phyloP scores from a whole-genome alignment of 2,113 vertebrate species.

The Podilymbus podiceps region DNA sequence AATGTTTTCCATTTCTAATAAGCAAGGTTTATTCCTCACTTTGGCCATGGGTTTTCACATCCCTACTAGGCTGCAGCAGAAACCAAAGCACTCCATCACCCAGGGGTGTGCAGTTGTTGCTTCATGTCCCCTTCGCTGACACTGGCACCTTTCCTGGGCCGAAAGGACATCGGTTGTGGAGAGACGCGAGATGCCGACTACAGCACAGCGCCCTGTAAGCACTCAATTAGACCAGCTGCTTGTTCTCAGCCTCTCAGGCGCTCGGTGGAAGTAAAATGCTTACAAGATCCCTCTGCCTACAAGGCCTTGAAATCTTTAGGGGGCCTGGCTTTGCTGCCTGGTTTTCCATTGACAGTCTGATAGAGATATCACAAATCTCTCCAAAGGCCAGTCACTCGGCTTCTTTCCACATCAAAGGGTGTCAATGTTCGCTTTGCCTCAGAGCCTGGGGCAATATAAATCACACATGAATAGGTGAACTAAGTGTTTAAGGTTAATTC shows the following conservation, averaged over 20 bases:
- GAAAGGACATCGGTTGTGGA: background rate
- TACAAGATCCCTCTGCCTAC: background rate
- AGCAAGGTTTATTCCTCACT: background rate
- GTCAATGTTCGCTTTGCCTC: slow-evolving; percentile 28
- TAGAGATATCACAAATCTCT: slow-evolving; percentile 67
- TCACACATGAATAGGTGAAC: slow-evolving; percentile 41
- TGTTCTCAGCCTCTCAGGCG: background rate
- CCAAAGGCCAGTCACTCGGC: slow-evolving; percentile 51
- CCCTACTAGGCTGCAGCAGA: background rate
- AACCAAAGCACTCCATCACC: background rate
- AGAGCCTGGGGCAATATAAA: slow-evolving; percentile 38
- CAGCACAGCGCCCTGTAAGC: background rate
- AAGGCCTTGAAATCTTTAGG: slow-evolving; percentile 38
- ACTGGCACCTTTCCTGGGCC: background rate
- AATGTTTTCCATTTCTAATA: background rate
- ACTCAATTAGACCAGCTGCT: background rate
- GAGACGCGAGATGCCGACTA: background rate
- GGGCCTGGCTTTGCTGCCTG: slow-evolving; percentile 28
- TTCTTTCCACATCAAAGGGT: slow-evolving; percentile 68
- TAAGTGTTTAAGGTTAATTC: slow-evolving; percentile 49
- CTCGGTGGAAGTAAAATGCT: slow-evolving; percentile 21
- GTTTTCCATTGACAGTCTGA: slow-evolving; percentile 53
- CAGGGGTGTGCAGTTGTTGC: background rate
- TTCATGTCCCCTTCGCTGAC: background rate
- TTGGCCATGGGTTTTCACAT: background rate